A percentile compares a stretch with the other conserved stretches of the same genome.
phyloP scores from a whole-genome alignment of 2,113 vertebrate species.

The Centropristis striata region DNA sequence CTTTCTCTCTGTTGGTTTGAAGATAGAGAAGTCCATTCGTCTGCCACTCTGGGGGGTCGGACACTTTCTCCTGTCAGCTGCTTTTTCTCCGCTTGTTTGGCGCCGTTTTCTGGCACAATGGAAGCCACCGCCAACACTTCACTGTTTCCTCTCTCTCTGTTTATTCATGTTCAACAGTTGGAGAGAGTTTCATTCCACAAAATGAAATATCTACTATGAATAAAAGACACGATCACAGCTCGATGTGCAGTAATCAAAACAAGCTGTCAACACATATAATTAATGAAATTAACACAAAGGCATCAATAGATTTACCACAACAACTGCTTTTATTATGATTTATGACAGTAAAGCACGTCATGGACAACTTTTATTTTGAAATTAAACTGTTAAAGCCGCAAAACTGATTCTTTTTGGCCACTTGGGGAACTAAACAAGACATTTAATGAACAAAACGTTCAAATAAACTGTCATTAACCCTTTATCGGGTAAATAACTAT shows the following conservation, averaged over 20 bases:
- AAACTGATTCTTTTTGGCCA: no score
- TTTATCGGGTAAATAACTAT: no score
- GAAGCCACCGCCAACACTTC: neutral
- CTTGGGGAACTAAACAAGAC: no score
- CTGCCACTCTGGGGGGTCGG: constrained; percentile 15
- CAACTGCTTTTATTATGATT: no score
- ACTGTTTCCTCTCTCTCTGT: neutral
- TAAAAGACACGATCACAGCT: neutral
- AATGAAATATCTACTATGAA: neutral
- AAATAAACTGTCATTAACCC: no score
- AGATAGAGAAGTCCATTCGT: constrained; percentile 27
- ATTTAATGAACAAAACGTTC: no score
- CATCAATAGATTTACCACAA: no score
- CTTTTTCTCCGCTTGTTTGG: constrained; percentile 17
- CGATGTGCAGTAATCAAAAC: neutral
- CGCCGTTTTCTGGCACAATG: neutral
- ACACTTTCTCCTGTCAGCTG: constrained; percentile 10
- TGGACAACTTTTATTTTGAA: no score
- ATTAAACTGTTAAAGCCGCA: no score
- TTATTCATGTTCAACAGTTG: neutral
- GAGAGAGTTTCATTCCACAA: neutral
- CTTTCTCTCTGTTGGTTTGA: constrained; percentile 45
- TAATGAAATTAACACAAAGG: no score
- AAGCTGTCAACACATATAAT: neutral
- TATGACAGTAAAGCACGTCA: no score